Evolutionary conservation across 1,140 invertebrate species (phyloP).

Genomic region (Drosophila athabasca): DNA sequence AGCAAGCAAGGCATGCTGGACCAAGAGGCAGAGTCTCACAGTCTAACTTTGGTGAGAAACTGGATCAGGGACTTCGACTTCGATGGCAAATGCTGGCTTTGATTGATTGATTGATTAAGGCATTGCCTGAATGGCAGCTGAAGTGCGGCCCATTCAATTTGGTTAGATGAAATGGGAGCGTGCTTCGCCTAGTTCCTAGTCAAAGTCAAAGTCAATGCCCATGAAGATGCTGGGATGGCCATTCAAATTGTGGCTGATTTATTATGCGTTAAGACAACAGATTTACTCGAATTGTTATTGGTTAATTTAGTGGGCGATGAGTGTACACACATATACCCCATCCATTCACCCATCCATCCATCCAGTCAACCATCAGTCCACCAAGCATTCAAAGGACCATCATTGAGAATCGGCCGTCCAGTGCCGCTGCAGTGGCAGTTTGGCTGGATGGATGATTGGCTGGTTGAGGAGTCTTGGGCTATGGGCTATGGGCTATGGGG

Average conservation of each 20-base stretch:
- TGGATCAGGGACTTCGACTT: too few relatives aligned
- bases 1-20: background rate
- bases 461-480: background rate
- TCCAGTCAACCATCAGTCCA: too few relatives aligned
- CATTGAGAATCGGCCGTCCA: too few relatives aligned
- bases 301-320: slow-evolving; percentile 31
- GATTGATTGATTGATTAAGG: slow-evolving; percentile 78
- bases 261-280: slow-evolving; percentile 81
- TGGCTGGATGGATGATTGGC: too few relatives aligned
- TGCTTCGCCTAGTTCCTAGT: background rate
- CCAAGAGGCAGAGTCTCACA: background rate
- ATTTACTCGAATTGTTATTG: slow-evolving; percentile 53
- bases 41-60: background rate
- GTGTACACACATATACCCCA: slow-evolving; percentile 30
- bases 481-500: background rate
- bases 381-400: too few relatives aligned
- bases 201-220: slow-evolving; percentile 23
- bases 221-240: slow-evolving; percentile 36
- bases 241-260: slow-evolving; percentile 78
- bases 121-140: slow-evolving; percentile 71
- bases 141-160: slow-evolving; percentile 76
- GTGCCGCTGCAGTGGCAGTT: too few relatives aligned
- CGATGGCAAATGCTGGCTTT: slow-evolving; percentile 53
- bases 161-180: background rate
- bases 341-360: background rate